These are phyloP conservation scores for Habropoda laboriosa DNA, from an alignment of 1,140 invertebrate genomes.

Conservation along the genomic window DNA sequence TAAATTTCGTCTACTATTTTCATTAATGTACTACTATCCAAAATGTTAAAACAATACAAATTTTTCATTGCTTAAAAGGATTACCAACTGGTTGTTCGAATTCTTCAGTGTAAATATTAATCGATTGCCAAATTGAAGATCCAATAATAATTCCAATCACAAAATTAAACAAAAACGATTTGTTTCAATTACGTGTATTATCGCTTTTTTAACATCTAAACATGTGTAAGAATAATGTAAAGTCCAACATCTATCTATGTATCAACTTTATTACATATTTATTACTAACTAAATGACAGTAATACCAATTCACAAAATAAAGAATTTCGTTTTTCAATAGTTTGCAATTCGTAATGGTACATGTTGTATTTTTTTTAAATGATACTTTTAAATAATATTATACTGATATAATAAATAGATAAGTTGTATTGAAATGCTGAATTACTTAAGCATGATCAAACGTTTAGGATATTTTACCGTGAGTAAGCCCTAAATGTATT, in stretches of 20 bases:
- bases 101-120: conserved; percentile 8
- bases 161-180: background rate
- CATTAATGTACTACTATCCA: background rate
- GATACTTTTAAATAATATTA: background rate
- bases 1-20: conserved; percentile 10
- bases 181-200: background rate
- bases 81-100: conserved; percentile 16
- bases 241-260: background rate
- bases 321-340: conserved; percentile 3
- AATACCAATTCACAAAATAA: conserved; percentile 10
- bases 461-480: background rate
- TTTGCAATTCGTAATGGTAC: background rate
- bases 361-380: background rate
- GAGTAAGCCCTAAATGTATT: conserved; percentile 20
- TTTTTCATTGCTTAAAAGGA: no score
- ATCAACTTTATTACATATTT: background rate
- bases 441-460: background rate
- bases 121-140: background rate
- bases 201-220: background rate
- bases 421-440: background rate
- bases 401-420: background rate
- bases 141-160: background rate
- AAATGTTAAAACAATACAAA: background rate
- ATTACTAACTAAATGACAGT: background rate
- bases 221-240: background rate